Evolutionary conservation across 2,888 invertebrate species (phyloP).

Genomic region (Metalampra italica): DNA sequence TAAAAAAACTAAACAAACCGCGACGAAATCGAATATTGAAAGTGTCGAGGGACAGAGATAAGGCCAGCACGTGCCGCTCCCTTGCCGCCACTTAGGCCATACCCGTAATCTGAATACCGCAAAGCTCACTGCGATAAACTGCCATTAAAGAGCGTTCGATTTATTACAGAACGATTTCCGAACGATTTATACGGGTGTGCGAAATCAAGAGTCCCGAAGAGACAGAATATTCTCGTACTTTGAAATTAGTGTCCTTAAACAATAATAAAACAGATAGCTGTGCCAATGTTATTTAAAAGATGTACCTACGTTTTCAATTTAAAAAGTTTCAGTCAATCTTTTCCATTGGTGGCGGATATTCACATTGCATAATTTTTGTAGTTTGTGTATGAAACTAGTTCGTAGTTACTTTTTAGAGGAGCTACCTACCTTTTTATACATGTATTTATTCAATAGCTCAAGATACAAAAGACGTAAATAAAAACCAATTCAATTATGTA

Average conservation of each 20-base stretch:
- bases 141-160: conserved; percentile 78
- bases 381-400: too few species aligned
- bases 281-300: too few species aligned
- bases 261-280: too few species aligned
- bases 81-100: conserved; percentile 68
- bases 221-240: conserved; percentile 6
- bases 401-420: too few species aligned
- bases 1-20: conserved; percentile 39
- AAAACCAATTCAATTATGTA: too few species aligned
- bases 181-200: conserved; percentile 54
- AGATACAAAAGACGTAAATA: too few species aligned
- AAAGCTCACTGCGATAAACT: conserved; percentile 75
- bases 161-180: conserved; percentile 75
- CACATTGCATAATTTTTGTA: too few species aligned
- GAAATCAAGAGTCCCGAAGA: conserved; percentile 12
- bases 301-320: too few species aligned
- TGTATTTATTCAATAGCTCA: too few species aligned
- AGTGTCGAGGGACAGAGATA: conserved; percentile 75
- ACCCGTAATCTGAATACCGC: conserved; percentile 74
- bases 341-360: too few species aligned
- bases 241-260: neutral
- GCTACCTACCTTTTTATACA: too few species aligned
- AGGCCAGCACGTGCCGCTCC: conserved; percentile 70
- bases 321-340: too few species aligned
- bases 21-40: conserved; percentile 74